phyloP scores from a whole-genome alignment of 2,113 vertebrate genomes.

The Poeciliopsis retropinna region DNA sequence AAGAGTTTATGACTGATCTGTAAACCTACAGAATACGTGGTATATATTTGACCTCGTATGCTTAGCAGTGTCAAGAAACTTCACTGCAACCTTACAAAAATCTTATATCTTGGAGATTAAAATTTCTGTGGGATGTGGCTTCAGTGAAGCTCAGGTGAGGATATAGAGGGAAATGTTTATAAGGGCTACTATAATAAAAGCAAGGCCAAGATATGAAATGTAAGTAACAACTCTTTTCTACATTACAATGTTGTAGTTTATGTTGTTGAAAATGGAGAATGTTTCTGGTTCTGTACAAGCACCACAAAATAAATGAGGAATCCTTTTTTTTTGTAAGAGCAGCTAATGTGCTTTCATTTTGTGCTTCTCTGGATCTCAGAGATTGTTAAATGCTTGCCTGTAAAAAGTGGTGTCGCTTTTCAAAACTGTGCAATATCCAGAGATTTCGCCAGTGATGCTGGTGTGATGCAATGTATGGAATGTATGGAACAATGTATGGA shows the following conservation, averaged over 20 bases:
- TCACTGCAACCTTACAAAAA: not conserved
- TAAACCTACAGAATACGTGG: not conserved
- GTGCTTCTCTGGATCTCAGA: not conserved
- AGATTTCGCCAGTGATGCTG: not conserved
- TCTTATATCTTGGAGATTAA: not conserved
- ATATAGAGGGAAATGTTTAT: not conserved
- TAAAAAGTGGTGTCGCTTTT: conserved; percentile 22
- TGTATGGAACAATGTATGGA: not conserved
- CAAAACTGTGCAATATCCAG: conserved; percentile 1
- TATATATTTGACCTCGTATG: not conserved
- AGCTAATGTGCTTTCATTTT: conserved; percentile 7
- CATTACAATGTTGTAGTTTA: too few relatives aligned
- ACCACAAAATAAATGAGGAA: not conserved
- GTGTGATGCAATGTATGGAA: too few relatives aligned
- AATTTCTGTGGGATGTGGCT: conserved; percentile 1
- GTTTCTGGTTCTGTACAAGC: too few relatives aligned
- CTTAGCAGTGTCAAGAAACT: not conserved
- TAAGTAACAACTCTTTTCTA: not conserved
- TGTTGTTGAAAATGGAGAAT: too few relatives aligned
- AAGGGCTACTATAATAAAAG: not conserved
- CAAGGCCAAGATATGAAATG: not conserved
- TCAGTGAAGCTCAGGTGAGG: conserved; percentile 15
- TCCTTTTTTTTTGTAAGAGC: not conserved
- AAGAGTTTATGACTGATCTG: not conserved
- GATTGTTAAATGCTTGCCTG: too few relatives aligned